A percentile compares a stretch with the other conserved stretches of the same genome.
Evolutionary conservation across 1,140 invertebrate species (phyloP).

Genomic region (Pogonomyrmex barbatus): DNA sequence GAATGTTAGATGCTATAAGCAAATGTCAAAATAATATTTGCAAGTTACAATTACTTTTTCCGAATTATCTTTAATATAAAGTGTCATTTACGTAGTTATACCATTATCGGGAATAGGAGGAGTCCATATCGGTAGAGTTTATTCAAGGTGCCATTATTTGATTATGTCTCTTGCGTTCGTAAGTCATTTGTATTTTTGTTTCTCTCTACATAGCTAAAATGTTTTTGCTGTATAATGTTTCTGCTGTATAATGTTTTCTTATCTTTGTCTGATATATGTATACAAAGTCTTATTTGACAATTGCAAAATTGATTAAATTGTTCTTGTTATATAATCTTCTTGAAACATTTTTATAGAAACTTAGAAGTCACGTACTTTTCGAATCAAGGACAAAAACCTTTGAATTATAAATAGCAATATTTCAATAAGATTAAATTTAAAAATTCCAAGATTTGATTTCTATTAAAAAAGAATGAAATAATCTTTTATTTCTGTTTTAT

Average conservation of each 20-base stretch:
- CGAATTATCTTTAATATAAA: constrained; percentile 18
- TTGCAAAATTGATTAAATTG: constrained; percentile 31
- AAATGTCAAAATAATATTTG: constrained; percentile 9
- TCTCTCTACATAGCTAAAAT: constrained; percentile 54
- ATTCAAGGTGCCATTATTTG: constrained; percentile 20
- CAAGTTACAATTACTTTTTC: not conserved
- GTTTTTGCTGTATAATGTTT: constrained; percentile 58
- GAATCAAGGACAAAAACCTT: not conserved
- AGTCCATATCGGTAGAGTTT: not conserved
- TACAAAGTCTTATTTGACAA: constrained; percentile 38
- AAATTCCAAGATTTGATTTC: not conserved
- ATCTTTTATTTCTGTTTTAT: not conserved
- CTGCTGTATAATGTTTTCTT: constrained; percentile 53
- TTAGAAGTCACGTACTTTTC: constrained; percentile 31
- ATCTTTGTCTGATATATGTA: constrained; percentile 61
- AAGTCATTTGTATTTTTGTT: constrained; percentile 45
- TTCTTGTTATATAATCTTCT: constrained; percentile 28
- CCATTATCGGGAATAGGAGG: not conserved
- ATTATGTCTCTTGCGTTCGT: constrained; percentile 31
- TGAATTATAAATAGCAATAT: not conserved
- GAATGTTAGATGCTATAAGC: not conserved
- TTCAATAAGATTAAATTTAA: not conserved
- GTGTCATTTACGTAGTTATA: not conserved
- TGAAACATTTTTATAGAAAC: constrained; percentile 33
- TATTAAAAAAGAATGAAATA: not conserved